Evolutionary conservation across 2,888 invertebrate species (phyloP), one percentile per base, ranked within the genome.

Genomic region (Drosophila multiciliata): DNA sequence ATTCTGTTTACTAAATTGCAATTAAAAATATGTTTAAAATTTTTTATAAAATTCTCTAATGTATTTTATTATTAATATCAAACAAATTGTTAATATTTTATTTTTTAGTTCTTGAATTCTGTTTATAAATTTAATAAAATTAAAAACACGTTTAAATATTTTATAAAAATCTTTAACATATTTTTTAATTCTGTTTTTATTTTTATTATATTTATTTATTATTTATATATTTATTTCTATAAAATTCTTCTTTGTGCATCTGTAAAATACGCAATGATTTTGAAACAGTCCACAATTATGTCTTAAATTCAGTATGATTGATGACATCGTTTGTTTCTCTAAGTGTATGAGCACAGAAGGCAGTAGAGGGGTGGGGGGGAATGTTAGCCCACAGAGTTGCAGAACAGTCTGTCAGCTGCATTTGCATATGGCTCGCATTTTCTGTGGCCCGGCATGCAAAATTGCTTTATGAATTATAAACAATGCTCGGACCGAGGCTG

Each of bases 381-480:
- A 26, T 40, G 29, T 65, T 32, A 26, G 48, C 50, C 38, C 36
- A 48, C 53, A 5, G 70, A 42, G 12, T 15, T 45, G 45, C 66
- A 36, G 62, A 36, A 38, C 71, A 52, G 72, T 53, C 79, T 68
- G 77, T 70, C 83, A 80, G 70, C 75, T 74, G 68, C 82, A 87
- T 87, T 87, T 84, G 84, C 84, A 87, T 83, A 87, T 77, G 82
- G 65, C 76, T 73, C 65, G 73, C 65, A 83, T 66, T 74, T 78
- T 75, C 62, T 67, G 71, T 68, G 65, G 52, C 49, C 58, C 60
- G 61, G 71, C 71, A 80, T 78, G 83, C 86, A 80, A 83, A 83
- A 86, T 86, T 78, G 82, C 84, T 75, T 80, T 82, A 84, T 87
- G 84, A 83, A 84, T 84, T 87, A 84, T 77, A 84, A 74, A 82